Percentiles rank a stretch among this genome's conserved stretches.
phyloP scores from a whole-genome alignment of 2,888 invertebrate species.

The Nephrotoma appendiculata region DNA sequence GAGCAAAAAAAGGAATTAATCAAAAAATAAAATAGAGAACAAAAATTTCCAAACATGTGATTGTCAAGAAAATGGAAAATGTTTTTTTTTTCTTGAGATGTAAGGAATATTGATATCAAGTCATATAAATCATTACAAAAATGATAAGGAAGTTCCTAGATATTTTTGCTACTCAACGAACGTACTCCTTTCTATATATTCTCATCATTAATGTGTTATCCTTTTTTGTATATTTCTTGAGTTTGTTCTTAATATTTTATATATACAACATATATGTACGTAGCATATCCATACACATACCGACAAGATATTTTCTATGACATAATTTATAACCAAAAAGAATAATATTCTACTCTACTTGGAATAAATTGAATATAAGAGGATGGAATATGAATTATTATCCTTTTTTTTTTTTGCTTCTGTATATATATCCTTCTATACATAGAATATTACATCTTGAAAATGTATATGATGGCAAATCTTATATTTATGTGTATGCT shows the following conservation, averaged over 20 bases:
- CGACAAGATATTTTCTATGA: background rate
- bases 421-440: background rate
- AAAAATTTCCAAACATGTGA: background rate
- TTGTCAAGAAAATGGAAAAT: background rate
- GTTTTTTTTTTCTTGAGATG: background rate
- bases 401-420: background rate
- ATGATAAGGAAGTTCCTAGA: background rate
- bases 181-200: background rate
- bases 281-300: background rate
- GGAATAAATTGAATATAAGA: slow-evolving; percentile 3
- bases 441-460: background rate
- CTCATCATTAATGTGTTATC: background rate
- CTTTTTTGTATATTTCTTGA: background rate
- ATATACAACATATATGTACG: background rate
- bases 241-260: background rate
- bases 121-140: background rate
- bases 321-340: background rate
- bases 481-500: background rate
- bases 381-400: slow-evolving; percentile 3
- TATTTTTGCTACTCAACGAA: background rate
- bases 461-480: background rate
- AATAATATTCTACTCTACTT: background rate
- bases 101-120: background rate
- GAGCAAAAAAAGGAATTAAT: background rate
- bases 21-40: background rate